Evolutionary conservation across 2,797 vertebrate species (phyloP), one percentile per base, ranked within the genome.

Genomic region (Serranus cabrilla): DNA sequence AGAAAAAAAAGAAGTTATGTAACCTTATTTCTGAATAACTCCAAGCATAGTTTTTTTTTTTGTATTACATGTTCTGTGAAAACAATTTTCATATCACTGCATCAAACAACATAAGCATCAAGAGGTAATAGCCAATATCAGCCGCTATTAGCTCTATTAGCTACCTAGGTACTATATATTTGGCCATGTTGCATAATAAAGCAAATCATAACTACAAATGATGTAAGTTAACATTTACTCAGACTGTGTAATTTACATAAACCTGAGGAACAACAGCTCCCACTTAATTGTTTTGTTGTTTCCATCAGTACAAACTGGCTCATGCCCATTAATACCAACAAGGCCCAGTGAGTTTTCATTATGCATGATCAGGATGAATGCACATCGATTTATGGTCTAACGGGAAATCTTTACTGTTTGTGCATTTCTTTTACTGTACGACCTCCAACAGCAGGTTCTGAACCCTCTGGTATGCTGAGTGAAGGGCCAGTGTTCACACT

Each of bases 401-500:
- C 6, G 13, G 65, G 31, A 58, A 57, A 74, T 60, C 42, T 47
- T 67, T 45, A 2, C 49, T 58, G 51, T 70, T 73, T 82, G 46
- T 0, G 2, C 45, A 52, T 52, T 49, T 64, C 2, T 76, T 50
- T 76, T 51, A 77, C 60, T 55, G 75, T 68, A 49, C 8, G 76
- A 49, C 60, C 54, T 79, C 42, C 18, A 81, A 70, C 85, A 81
- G 78, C 71, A 51, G 49, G 78, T n/a, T 64, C 69, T 71, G 57
- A 77, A 46, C 80, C 87, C 91, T 87, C 81, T 88, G 86, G 37
- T 71, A 1, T 11, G 67, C 49, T 66, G 54, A 76, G 71, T 62
- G 39, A 40, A 52, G 47, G 55, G 70, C 54, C 47, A 45, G 56
- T 49, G 17, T 52, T 77, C 45, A 50, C 51, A 59, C 51, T n/a